Evolutionary conservation across 2,888 invertebrate genomes (phyloP), one percentile per base, ranked within the genome.

Genomic region (Amaurobius ferox): DNA sequence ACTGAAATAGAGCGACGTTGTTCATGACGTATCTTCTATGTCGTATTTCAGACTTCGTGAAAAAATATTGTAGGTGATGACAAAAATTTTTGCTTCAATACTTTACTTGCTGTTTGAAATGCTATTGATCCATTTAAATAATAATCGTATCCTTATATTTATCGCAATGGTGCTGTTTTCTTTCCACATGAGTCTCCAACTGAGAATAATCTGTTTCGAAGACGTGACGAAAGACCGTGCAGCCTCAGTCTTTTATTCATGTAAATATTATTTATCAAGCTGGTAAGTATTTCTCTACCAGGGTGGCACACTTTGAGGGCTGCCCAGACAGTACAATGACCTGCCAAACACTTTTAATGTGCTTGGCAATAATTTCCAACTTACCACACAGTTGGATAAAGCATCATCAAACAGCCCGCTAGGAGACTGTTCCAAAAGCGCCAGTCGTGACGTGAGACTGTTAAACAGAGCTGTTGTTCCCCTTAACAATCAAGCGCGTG

Each of bases 401-500:
- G n/a, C 28, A 6, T 13, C 32, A 40, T 16, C 40, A 23, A 23
- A 68, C 26, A 11, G 40, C 19, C 29, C 30, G 55, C 26, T 28
- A 64, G 35, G 32, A 48, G 40, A 19, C 16, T 48, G 39, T 23
- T 55, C 7, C 55, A 23, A 55, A 55, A 55, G 55, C 55, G 28
- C 16, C 30, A 80, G 44, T 80, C 80, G 80, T 80, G 80, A 80
- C 80, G 61, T 13, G 9, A 28, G 32, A 61, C 40, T 67, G 73
- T 71, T 70, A 48, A 79, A 78, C 68, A 66, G 79, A 66, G 61
- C 61, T 68, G 67, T 68, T 80, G 80, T 74, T 79, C 79, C 39
- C 35, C n/a, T 7, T 67, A 80, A 80, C 80, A 80, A 80, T 80
- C 80, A 40, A 11, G 62, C 40, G 28, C 80, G 80, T 80, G 80